A percentile compares a stretch with the other conserved stretches of the same genome.
phyloP scores from a whole-genome alignment of 2,888 invertebrate species.

The Thera obeliscata region DNA sequence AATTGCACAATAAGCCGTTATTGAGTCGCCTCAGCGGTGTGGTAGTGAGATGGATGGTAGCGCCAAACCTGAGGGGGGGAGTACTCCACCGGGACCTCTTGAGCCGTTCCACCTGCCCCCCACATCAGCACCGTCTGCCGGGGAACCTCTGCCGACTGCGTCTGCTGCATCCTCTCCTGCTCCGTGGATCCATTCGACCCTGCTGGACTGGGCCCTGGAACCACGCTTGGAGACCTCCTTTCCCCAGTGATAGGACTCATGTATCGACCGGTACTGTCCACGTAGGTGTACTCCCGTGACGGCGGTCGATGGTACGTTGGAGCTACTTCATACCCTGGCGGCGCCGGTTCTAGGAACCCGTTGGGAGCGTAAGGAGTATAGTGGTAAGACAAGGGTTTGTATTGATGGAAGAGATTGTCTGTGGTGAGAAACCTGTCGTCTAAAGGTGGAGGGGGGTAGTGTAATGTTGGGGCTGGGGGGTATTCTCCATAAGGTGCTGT shows the following conservation, averaged over 20 bases:
- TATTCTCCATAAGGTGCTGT: slow-evolving; percentile 91
- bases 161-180: slow-evolving; percentile 71
- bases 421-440: slow-evolving; percentile 91
- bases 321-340: slow-evolving; percentile 84
- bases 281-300: slow-evolving; percentile 84
- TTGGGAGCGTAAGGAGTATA: slow-evolving; percentile 90
- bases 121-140: slow-evolving; percentile 97
- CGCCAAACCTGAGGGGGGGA: slow-evolving; percentile 83
- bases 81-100: slow-evolving; percentile 76
- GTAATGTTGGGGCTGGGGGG: slow-evolving; percentile 87
- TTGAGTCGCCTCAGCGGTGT: slow-evolving; percentile 82
- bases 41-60: slow-evolving; percentile 79
- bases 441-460: slow-evolving; percentile 86
- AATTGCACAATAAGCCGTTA: slow-evolving; percentile 65
- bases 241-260: slow-evolving; percentile 86
- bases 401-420: slow-evolving; percentile 95
- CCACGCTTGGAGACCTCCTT: slow-evolving; percentile 86
- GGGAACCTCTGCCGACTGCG: slow-evolving; percentile 84
- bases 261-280: slow-evolving; percentile 83
- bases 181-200: slow-evolving; percentile 76
- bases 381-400: slow-evolving; percentile 94
- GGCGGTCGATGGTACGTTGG: slow-evolving; percentile 87
- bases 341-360: slow-evolving; percentile 92
- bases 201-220: slow-evolving; percentile 77
- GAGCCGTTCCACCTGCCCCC: slow-evolving; percentile 86